A percentile compares a stretch with the other conserved stretches of the same genome.
Evolutionary conservation across 2,113 vertebrate genomes (phyloP).

Genomic region (Cyanoramphus novaezelandiae): DNA sequence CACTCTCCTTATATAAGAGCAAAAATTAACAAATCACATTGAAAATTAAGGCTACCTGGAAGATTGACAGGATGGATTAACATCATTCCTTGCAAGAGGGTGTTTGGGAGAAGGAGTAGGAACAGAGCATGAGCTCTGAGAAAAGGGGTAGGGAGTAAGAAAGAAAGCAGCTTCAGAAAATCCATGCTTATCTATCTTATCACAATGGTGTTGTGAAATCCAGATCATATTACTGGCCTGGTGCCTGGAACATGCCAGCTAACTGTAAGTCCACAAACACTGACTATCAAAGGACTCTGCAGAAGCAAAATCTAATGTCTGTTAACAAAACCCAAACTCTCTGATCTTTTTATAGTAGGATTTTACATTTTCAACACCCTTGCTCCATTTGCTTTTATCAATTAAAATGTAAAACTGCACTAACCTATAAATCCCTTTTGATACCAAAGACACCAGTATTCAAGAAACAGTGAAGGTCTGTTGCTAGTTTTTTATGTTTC

Average conservation of each 20-base stretch:
- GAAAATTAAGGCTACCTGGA: background rate
- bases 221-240: slow-evolving; percentile 36
- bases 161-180: slow-evolving; percentile 12
- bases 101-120: background rate
- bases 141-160: background rate
- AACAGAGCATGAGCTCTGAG: background rate
- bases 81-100: background rate
- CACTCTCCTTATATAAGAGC: background rate
- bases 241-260: slow-evolving; percentile 20
- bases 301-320: background rate
- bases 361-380: background rate
- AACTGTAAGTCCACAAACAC: background rate
- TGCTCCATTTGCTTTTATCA: background rate
- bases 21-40: background rate
- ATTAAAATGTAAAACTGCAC: background rate
- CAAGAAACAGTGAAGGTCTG: background rate
- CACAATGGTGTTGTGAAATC: slow-evolving; percentile 19
- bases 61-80: background rate
- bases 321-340: background rate
- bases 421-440: background rate
- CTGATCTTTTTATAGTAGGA: background rate
- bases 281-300: background rate
- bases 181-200: slow-evolving; percentile 22
- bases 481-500: background rate
- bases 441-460: background rate